A percentile compares a stretch with the other conserved stretches of the same genome.
Conservation (phyloP, 2,113 vertebrate species). For the Hiodon tergisus region DNA sequence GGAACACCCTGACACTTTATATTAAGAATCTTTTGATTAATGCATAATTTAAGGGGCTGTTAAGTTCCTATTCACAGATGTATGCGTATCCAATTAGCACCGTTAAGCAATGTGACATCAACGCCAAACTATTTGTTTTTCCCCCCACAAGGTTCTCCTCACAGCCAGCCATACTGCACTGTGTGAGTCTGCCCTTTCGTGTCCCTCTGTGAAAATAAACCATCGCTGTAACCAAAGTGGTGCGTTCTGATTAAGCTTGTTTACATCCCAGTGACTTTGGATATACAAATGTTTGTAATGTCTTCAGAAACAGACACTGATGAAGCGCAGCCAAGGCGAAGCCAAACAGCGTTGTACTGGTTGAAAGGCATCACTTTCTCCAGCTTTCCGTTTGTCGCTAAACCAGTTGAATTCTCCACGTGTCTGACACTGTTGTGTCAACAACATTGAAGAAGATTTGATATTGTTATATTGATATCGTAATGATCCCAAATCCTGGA, state of each 20-base stretch:
- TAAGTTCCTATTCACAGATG: conserved; percentile 48
- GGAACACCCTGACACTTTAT: conserved; percentile 50
- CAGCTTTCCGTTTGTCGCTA: not conserved
- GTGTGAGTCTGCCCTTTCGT: conserved; percentile 19
- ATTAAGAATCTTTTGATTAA: conserved; percentile 56
- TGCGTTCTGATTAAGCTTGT: conserved; percentile 43
- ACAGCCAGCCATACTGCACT: conserved; percentile 22
- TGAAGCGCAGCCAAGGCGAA: not conserved
- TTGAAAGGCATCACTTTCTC: not conserved
- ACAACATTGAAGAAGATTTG: not conserved
- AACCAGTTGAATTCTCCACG: not conserved
- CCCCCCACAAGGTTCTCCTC: conserved; percentile 16
- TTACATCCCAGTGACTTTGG: conserved; percentile 34
- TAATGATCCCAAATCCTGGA: too few relatives aligned
- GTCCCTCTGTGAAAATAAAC: conserved; percentile 37
- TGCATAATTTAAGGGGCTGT: conserved; percentile 52
- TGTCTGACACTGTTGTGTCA: conserved; percentile 2
- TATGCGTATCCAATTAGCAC: conserved; percentile 47
- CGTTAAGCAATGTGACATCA: conserved; percentile 42
- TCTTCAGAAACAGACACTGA: conserved; percentile 9
- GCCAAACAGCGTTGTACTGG: not conserved
- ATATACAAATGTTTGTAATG: conserved; percentile 27
- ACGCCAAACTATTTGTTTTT: conserved; percentile 32
- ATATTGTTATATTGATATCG: too few relatives aligned
- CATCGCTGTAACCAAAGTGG: conserved; percentile 38